Evolutionary conservation across 1,140 invertebrate genomes (phyloP).

Genomic region (Hyphantria cunea): DNA sequence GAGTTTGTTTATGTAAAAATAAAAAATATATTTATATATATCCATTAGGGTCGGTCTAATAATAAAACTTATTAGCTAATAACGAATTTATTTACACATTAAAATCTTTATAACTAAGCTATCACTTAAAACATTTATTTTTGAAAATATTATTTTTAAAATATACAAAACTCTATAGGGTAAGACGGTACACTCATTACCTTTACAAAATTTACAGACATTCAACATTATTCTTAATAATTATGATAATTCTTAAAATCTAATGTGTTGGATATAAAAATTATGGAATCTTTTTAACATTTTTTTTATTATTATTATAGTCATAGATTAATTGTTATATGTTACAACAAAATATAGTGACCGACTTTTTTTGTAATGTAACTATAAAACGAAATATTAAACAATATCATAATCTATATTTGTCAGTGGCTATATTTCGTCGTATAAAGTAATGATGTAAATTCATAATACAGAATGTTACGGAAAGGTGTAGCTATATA

Average conservation of each 20-base stretch:
- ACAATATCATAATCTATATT: too few species aligned
- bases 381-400: too few species aligned
- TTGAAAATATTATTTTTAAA: slow-evolving; percentile 24
- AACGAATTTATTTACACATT: slow-evolving; percentile 31
- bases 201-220: slow-evolving; percentile 32
- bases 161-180: slow-evolving; percentile 28
- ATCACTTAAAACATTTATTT: slow-evolving; percentile 29
- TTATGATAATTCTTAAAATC: slow-evolving; percentile 14
- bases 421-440: too few species aligned
- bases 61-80: slow-evolving; percentile 27
- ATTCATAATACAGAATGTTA: too few species aligned
- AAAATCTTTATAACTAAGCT: slow-evolving; percentile 22
- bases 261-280: slow-evolving; percentile 30
- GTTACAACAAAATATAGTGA: neutral
- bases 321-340: slow-evolving; percentile 24
- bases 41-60: too few species aligned
- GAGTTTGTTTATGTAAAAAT: too few species aligned
- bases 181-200: slow-evolving; percentile 13
- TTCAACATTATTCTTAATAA: slow-evolving; percentile 20
- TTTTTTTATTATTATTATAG: slow-evolving; percentile 22
- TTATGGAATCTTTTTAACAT: slow-evolving; percentile 31
- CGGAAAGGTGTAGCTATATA: too few species aligned
- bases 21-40: too few species aligned
- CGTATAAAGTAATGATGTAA: too few species aligned
- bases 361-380: neutral